phyloP scores from a whole-genome alignment of 2,113 vertebrate species.

The Platanista minor region DNA sequence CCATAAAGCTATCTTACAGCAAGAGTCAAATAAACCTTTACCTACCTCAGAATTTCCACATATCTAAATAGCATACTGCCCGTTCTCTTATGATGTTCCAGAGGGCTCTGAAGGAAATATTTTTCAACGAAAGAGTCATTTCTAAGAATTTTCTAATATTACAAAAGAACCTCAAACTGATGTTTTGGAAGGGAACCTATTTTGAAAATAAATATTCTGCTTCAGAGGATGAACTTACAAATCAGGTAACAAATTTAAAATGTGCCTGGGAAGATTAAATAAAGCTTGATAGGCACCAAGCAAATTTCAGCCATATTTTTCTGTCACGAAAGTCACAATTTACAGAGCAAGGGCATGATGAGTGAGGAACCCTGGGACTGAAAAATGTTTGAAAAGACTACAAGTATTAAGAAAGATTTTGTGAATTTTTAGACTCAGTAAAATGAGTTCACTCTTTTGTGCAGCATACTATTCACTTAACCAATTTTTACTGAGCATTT shows the following conservation, averaged over 20 bases:
- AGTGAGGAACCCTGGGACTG: neutral
- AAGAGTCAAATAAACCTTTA: neutral
- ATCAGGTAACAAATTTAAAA: neutral
- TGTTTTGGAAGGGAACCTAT: neutral
- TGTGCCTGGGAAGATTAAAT: neutral
- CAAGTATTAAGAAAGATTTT: neutral
- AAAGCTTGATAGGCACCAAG: neutral
- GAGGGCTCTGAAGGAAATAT: neutral
- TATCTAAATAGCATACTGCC: neutral
- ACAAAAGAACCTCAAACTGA: neutral
- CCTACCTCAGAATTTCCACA: neutral
- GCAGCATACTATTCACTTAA: neutral
- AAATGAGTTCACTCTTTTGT: neutral
- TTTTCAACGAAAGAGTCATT: neutral
- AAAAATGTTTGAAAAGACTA: neutral
- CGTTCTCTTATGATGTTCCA: neutral
- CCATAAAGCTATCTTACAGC: neutral
- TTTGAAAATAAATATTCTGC: neutral
- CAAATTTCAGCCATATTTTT: constrained; percentile 7
- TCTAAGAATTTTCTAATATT: neutral
- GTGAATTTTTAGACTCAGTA: neutral
- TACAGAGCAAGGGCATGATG: neutral
- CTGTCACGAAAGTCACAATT: neutral
- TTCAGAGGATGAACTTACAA: constrained; percentile 9
- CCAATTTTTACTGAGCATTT: neutral